A percentile compares a stretch with the other conserved stretches of the same genome.
Evolutionary conservation across 1,140 invertebrate genomes (phyloP).

Genomic region (Carcinoscorpius rotundicauda): DNA sequence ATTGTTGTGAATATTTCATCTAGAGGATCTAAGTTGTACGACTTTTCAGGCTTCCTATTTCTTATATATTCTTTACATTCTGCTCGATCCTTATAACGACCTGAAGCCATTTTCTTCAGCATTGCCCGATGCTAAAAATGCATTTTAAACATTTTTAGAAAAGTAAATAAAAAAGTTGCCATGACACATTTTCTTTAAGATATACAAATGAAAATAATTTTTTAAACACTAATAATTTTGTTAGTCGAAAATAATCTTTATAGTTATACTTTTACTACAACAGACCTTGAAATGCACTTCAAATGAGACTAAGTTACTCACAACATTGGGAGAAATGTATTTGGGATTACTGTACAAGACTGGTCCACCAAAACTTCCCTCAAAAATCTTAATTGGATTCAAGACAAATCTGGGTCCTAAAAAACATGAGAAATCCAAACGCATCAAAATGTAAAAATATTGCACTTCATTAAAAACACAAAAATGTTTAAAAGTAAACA

Average conservation of each 20-base stretch:
- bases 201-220: conserved; percentile 10
- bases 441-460: no score
- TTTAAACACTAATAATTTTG: not conserved
- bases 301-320: conserved; percentile 30
- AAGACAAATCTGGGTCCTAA: conserved; percentile 83
- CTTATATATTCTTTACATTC: conserved; percentile 61
- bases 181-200: no score
- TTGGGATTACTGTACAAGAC: conserved; percentile 87
- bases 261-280: not conserved
- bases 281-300: not conserved
- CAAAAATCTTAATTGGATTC: conserved; percentile 88
- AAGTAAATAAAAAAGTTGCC: no score
- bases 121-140: conserved; percentile 48
- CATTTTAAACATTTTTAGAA: no score
- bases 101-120: conserved; percentile 50
- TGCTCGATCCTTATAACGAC: conserved; percentile 62
- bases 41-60: conserved; percentile 51
- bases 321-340: conserved; percentile 80
- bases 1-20: conserved; percentile 49
- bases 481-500: not conserved
- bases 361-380: conserved; percentile 82
- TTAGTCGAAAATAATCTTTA: conserved; percentile 5
- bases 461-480: no score
- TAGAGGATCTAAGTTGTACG: conserved; percentile 49
- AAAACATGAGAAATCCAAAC: conserved; percentile 17